Conservation (phyloP, 2,113 vertebrate species). For the Hydropotes inermis region DNA sequence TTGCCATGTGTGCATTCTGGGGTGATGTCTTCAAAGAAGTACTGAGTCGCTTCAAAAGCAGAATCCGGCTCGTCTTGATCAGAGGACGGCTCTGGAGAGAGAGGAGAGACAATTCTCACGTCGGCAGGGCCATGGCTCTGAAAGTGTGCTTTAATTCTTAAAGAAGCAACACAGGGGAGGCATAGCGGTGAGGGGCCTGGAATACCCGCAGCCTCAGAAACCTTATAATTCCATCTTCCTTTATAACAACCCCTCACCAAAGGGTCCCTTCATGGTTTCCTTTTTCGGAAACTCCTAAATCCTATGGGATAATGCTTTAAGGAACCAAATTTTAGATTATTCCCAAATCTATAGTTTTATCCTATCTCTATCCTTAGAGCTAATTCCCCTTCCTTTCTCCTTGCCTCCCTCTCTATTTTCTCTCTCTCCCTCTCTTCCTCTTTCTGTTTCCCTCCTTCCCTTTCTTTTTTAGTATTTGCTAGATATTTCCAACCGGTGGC, state of each 20-base stretch:
- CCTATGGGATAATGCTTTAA: not conserved
- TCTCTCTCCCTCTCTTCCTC: not conserved
- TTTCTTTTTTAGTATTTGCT: not conserved
- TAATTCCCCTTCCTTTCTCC: not conserved
- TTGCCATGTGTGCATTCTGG: conserved; percentile 93
- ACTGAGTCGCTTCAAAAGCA: conserved; percentile 97
- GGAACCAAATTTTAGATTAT: not conserved
- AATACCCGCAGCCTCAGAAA: not conserved
- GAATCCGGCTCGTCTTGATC: conserved; percentile 97
- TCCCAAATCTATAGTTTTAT: not conserved
- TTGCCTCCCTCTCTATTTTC: too few relatives aligned
- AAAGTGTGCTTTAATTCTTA: not conserved
- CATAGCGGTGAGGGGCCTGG: accelerated
- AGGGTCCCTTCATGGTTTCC: not conserved
- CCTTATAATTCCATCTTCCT: not conserved
- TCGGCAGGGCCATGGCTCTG: not conserved
- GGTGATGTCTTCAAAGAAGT: conserved; percentile 98
- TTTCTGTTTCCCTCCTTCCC: not conserved
- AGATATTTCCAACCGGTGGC: not conserved
- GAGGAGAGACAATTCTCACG: not conserved
- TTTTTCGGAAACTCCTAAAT: not conserved
- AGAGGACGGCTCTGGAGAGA: conserved; percentile 82
- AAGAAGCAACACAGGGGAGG: not conserved
- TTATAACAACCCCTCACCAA: not conserved
- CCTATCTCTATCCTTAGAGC: not conserved